Base-by-base conservation (phyloP, 2,797 vertebrate species). In the Phataginus tetradactyla region DNA sequence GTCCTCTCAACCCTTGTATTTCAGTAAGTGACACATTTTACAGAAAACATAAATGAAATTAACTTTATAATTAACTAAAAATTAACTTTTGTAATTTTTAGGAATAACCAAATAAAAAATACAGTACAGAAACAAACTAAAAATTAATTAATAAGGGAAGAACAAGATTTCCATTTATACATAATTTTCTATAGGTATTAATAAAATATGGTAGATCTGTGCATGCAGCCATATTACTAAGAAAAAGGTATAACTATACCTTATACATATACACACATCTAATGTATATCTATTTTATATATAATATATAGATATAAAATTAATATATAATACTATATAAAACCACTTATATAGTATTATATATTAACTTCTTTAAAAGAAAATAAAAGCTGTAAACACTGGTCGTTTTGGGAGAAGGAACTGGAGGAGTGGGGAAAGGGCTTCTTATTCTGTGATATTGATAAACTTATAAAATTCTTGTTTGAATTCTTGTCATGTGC, bases 401-500 rank as follows among this genome's bases (percentile, higher is more conserved):
- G 5, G 0, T 83, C 68, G 10, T 18, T n/a, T 34, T 64, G 20
- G 5, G 4, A 69, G 23, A 91, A 91, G 51, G 12, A 83, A 23
- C 0, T 39, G 25, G 7, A 86, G 0, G 7, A 1, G 0, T 27
- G 9, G 17, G 9, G 10, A 80, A 55, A 4, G n/a, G 10, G 0
- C 3, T 42, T 66, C 13, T 5, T 45, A 34, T 79, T 66, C 21
- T 63, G 10, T 49, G 9, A n/a, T 72, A 81, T 88, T 81, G 77
- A 4, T 42, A 71, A 18, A 6, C 89, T 27, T 61, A 0, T 77
- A 15, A 45, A 45, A 45, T 45, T 45, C 45, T 4, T 75, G 3
- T 55, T 90, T 74, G 17, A 34, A 90, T 63, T 45, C 11, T 42
- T 77, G 12, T 3, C 21, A 18, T 55, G 15, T 57, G 34, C 3